Evolutionary conservation across 2,888 invertebrate species (phyloP), one percentile per base, ranked within the genome.

Genomic region (Heliconius ismenius): DNA sequence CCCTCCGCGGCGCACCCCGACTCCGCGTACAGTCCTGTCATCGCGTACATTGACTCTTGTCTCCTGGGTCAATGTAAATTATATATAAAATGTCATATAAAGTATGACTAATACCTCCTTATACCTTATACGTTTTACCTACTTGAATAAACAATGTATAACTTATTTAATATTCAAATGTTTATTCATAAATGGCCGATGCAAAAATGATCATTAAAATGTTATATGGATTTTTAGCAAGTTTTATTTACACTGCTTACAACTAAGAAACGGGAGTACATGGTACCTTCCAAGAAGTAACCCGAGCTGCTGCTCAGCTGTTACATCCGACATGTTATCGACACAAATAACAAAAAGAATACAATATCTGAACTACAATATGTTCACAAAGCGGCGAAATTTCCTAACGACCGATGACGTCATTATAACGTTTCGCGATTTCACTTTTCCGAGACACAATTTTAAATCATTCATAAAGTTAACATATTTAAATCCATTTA

Each of bases 21-120:
- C 86, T 97, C 97, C 79, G 97, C 96, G 89, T 97, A 97, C 78
- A 97, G 94, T 49, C 97, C 97, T 67, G 97, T 97, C 97, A 97
- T 97, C 82, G 97, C 97, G 90, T 97, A 97, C 97, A 97, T 97
- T 85, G 97, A 97, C 91, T 97, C 97, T 95, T 97, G 97, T 90
- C 97, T 95, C 87, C 97, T 95, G 89, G 83, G 70, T 78, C 58
- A 63, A 63, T 18, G n/a, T 70, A 32, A 70, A 32, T 58, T 58
- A 7, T 32, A 32, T 15, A 32, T 70, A 32, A 70, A n/a, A 54
- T 4, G 9, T 24, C 49, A 54, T 69, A 54, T 28, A 32, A 70
- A n/a, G 9, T n/a, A 21, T 68, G 21, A 32, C 36, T 58, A 54
- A 70, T 58, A 54, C 49, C 28, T 3, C 2, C 28, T 28, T 28